Conservation (phyloP, 1,140 invertebrate species). For the Apis dorsata region DNA sequence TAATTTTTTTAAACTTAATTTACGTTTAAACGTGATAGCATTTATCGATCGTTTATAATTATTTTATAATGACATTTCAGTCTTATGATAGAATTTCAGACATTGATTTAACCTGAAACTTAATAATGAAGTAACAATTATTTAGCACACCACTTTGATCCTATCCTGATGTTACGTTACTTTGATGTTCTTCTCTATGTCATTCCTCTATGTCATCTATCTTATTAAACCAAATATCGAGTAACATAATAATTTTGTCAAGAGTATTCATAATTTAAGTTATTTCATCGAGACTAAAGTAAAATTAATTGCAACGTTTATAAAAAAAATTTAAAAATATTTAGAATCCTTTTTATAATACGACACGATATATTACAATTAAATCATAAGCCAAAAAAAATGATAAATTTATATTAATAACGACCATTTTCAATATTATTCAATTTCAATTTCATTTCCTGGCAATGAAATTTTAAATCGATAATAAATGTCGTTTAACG, state of each 20-base stretch:
- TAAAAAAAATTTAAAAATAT: too few species aligned
- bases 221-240: neutral
- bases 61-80: neutral
- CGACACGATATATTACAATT: too few species aligned
- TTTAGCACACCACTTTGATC: neutral
- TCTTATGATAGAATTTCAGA: conserved; percentile 19
- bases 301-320: too few species aligned
- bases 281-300: too few species aligned
- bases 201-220: neutral
- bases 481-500: too few species aligned
- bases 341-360: too few species aligned
- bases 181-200: neutral
- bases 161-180: neutral
- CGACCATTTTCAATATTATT: too few species aligned
- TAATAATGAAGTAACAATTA: conserved; percentile 13
- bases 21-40: neutral
- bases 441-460: too few species aligned
- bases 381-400: too few species aligned
- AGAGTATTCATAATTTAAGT: too few species aligned
- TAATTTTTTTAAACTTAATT: neutral
- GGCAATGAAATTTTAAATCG: too few species aligned
- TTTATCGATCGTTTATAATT: conserved; percentile 9
- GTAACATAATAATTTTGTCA: neutral
- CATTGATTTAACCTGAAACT: neutral
- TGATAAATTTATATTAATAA: too few species aligned